phyloP scores from a whole-genome alignment of 2,888 invertebrate genomes.

The Blastobasis adustella region DNA sequence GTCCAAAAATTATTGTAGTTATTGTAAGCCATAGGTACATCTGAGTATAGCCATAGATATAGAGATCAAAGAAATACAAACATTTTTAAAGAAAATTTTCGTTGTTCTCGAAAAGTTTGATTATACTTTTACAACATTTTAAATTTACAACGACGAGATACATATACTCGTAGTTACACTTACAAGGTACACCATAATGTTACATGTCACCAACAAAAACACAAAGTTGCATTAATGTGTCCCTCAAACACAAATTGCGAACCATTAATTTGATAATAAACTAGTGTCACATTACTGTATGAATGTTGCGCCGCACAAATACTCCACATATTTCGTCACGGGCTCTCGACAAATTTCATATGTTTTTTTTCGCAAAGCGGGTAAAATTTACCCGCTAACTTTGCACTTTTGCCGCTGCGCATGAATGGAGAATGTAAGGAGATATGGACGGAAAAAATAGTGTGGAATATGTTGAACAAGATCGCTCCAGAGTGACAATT shows the following conservation, averaged over 20 bases:
- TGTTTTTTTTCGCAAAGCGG: slow-evolving; percentile 13
- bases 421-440: slow-evolving; percentile 6
- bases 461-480: slow-evolving; percentile 16
- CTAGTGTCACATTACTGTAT: slow-evolving; percentile 1
- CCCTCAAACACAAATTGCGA: neutral
- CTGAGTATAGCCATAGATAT: too few species aligned
- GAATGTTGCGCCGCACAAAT: neutral
- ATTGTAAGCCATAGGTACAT: too few species aligned
- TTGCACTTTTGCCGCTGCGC: slow-evolving; percentile 7
- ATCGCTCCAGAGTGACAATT: slow-evolving; percentile 41
- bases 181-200: too few species aligned
- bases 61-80: too few species aligned
- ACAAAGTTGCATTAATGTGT: too few species aligned
- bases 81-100: too few species aligned
- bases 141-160: too few species aligned
- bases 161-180: too few species aligned
- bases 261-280: slow-evolving; percentile 2
- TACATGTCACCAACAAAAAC: too few species aligned
- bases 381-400: slow-evolving; percentile 14
- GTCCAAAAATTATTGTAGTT: too few species aligned
- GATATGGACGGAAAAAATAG: slow-evolving; percentile 20
- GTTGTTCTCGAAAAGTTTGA: too few species aligned
- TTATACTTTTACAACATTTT: too few species aligned
- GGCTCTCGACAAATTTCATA: slow-evolving; percentile 24
- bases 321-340: slow-evolving; percentile 17